Base-by-base conservation (phyloP, 2,113 vertebrate species). In the Lagopus muta region DNA sequence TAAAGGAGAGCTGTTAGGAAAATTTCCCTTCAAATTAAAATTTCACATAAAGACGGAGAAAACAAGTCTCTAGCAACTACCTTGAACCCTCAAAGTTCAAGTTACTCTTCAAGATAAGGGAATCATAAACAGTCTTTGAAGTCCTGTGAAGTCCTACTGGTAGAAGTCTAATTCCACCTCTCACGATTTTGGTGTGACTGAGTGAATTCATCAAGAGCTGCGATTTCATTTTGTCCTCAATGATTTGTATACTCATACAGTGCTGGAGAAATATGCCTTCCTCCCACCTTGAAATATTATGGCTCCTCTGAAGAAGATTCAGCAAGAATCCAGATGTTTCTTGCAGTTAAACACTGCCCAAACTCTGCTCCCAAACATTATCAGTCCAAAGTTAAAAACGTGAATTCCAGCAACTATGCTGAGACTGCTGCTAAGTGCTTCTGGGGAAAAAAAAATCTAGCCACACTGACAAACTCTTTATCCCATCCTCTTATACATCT, bases 11-110 rank as follows among this genome's bases (percentile, higher is more conserved):
- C 77, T 71, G 73, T 67, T 61, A 64, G 38, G 36, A 91, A 95
- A 94, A 38, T 16, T 89, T 79, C 84, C 18, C 58, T 92, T 82
- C 55, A 70, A 93, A 94, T 91, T 85, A 88, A 88, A 91, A 91
- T 89, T 91, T 94, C 50, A 71, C 64, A 34, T 85, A 50, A 92
- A 92, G 93, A 93, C 14, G 2, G 30, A 83, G 58, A 82, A 94
- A 93, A 86, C 30, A 76, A 58, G 84, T 93, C 52, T 90, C 81
- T 73, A 89, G 60, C 86, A 94, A 79, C 71, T 87, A 55, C 89
- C 84, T 84, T 94, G 89, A 94, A 93, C 94, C 34, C 38, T 88
- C 50, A 36, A 3, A 48, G 92, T 91, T 94, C 90, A 92, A 91
- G 88, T 58, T 94, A 83, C 94, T 92, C 82, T 96, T 88, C 58